phyloP scores from a whole-genome alignment of 1,140 invertebrate genomes.

The Drosophila serrata region DNA sequence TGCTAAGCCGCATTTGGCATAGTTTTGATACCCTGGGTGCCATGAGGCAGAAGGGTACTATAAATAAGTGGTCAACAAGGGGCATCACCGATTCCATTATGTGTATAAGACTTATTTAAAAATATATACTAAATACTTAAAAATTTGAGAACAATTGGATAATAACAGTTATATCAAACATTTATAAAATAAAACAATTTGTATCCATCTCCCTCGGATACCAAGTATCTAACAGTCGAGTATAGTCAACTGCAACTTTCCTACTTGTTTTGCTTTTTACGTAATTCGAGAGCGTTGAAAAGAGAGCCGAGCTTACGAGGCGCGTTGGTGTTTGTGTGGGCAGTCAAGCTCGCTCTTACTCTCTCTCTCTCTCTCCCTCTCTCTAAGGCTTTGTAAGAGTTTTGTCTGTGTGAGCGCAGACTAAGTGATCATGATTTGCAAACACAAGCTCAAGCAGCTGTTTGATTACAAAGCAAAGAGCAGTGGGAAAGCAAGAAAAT shows the following conservation, averaged over 20 bases:
- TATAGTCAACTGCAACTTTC: background rate
- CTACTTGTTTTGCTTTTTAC: constrained; percentile 46
- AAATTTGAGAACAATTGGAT: background rate
- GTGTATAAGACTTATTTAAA: no score
- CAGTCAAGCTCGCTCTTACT: constrained; percentile 20
- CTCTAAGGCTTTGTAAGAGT: background rate
- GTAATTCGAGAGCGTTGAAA: constrained; percentile 50
- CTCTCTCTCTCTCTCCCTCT: constrained; percentile 2
- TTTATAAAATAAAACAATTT: no score
- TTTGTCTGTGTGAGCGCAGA: constrained; percentile 15
- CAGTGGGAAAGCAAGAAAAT: background rate
- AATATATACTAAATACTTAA: background rate
- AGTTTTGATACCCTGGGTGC: constrained; percentile 33
- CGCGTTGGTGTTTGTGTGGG: constrained; percentile 41
- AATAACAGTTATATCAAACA: no score
- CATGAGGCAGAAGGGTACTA: constrained; percentile 5
- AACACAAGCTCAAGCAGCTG: constrained; percentile 64
- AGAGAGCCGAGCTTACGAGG: constrained; percentile 52
- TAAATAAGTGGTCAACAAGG: background rate
- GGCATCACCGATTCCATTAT: background rate
- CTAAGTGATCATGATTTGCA: constrained; percentile 66
- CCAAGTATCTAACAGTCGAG: background rate
- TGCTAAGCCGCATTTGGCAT: constrained; percentile 77
- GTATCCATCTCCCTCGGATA: background rate
- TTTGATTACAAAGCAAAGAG: constrained; percentile 50